These are phyloP conservation scores for Chrysoperla carnea DNA, from an alignment of 1,140 invertebrate genomes.

Conservation along the genomic window DNA sequence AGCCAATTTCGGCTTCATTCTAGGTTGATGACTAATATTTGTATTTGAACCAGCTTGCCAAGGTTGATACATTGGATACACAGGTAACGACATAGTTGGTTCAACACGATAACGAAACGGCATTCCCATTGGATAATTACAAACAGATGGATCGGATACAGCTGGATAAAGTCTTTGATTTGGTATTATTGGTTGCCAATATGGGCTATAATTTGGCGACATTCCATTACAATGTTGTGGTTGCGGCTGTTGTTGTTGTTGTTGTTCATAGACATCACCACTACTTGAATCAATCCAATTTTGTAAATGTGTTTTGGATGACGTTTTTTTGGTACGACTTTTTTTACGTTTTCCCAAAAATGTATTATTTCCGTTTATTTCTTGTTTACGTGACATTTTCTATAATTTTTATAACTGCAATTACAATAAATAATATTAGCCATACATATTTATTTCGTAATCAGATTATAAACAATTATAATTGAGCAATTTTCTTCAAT, in stretches of 20 bases:
- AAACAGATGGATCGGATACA: conserved; percentile 28
- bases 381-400: conserved; percentile 6
- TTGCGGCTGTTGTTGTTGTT: background rate
- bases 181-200: conserved; percentile 10
- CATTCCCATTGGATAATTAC: conserved; percentile 25
- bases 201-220: too few relatives aligned
- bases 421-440: too few relatives aligned
- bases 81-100: conserved; percentile 27
- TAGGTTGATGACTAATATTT: conserved; percentile 16
- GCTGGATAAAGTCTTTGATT: conserved; percentile 24
- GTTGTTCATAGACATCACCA: conserved; percentile 5
- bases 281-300: background rate
- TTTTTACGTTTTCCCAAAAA: conserved; percentile 18
- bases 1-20: conserved; percentile 9
- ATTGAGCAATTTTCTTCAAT: too few relatives aligned
- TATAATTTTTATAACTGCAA: too few relatives aligned
- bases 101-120: conserved; percentile 19
- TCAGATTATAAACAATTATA: too few relatives aligned
- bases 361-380: conserved; percentile 19
- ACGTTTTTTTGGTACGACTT: conserved; percentile 16
- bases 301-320: conserved; percentile 1
- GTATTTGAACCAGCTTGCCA: conserved; percentile 9
- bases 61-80: conserved; percentile 20
- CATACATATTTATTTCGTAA: too few relatives aligned
- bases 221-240: conserved; percentile 1